Percentiles rank a stretch among this genome's conserved stretches.
Evolutionary conservation across 2,888 invertebrate species (phyloP).

Genomic region (Lithophane leautieri): DNA sequence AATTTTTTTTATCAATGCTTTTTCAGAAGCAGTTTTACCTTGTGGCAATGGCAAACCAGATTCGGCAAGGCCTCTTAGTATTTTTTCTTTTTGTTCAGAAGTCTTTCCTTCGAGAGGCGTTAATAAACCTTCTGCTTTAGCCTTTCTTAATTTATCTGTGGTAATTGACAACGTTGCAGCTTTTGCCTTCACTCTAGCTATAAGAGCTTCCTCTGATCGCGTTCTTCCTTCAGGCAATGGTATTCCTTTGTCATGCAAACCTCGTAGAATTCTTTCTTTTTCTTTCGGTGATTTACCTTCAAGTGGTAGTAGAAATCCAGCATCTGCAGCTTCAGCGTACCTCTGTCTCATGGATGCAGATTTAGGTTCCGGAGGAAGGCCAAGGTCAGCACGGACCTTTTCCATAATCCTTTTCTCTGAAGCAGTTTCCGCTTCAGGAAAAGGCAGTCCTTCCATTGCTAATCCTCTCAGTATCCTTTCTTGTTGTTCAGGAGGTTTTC

Average conservation of each 20-base stretch:
- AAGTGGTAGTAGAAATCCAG: neutral
- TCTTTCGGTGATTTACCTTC: conserved; percentile 16
- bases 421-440: neutral
- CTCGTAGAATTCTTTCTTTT: conserved; percentile 24
- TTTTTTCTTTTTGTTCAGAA: conserved; percentile 32
- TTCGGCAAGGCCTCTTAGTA: conserved; percentile 34
- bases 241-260: conserved; percentile 24
- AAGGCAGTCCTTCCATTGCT: conserved; percentile 20
- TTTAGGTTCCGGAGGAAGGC: conserved; percentile 14
- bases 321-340: conserved; percentile 10
- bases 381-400: conserved; percentile 12
- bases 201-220: neutral
- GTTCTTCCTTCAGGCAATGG: conserved; percentile 32
- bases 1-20: conserved; percentile 37
- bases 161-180: conserved; percentile 30
- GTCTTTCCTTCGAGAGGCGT: conserved; percentile 64
- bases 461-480: neutral
- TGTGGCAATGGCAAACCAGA: conserved; percentile 51
- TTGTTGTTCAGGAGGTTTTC: too few species aligned
- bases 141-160: conserved; percentile 57
- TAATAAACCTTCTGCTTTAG: conserved; percentile 58
- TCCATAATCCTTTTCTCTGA: neutral
- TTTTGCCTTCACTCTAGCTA: conserved; percentile 5
- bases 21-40: conserved; percentile 48
- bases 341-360: neutral